Evolutionary conservation across 2,797 vertebrate species (phyloP).

Genomic region (Erpetoichthys calabaricus): DNA sequence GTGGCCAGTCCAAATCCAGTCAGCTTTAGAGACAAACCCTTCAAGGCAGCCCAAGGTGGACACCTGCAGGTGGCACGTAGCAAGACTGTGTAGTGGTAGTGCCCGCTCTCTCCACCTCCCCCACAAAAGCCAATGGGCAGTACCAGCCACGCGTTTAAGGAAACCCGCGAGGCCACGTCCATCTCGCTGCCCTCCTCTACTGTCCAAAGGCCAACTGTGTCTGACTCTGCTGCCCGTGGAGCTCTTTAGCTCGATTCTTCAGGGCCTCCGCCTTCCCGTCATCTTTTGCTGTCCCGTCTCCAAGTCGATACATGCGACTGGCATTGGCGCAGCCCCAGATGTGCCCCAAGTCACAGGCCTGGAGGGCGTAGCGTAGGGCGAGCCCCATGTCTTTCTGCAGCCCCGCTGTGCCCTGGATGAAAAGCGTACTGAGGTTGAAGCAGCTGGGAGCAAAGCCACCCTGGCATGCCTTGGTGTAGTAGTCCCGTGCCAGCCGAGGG

Average conservation of each 20-base stretch:
- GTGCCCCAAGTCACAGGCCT: conserved; percentile 81
- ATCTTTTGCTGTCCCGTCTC: conserved; percentile 69
- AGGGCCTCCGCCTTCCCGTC: conserved; percentile 76
- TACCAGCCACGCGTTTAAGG: no score
- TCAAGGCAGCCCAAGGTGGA: neutral
- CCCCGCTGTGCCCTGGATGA: conserved; percentile 60
- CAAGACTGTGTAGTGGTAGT: neutral
- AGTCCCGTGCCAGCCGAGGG: conserved; percentile 44
- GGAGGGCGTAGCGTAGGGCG: conserved; percentile 67
- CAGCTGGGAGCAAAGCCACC: conserved; percentile 71
- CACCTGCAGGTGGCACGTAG: neutral
- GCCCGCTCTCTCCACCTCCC: neutral
- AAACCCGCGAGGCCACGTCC: no score
- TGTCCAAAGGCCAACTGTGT: conserved; percentile 68
- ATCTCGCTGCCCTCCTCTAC: conserved; percentile 1
- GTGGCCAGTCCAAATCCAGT: no score
- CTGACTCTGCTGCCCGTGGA: conserved; percentile 63
- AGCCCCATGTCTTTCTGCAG: conserved; percentile 61
- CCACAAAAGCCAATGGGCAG: no score
- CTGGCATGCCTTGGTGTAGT: conserved; percentile 74
- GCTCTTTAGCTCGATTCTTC: conserved; percentile 66
- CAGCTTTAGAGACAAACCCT: no score
- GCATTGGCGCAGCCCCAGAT: conserved; percentile 87
- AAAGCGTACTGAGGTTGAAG: conserved; percentile 78
- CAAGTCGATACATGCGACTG: conserved; percentile 87